Base-by-base conservation (phyloP, 2,888 invertebrate species). In the Mythimna vitellina region DNA sequence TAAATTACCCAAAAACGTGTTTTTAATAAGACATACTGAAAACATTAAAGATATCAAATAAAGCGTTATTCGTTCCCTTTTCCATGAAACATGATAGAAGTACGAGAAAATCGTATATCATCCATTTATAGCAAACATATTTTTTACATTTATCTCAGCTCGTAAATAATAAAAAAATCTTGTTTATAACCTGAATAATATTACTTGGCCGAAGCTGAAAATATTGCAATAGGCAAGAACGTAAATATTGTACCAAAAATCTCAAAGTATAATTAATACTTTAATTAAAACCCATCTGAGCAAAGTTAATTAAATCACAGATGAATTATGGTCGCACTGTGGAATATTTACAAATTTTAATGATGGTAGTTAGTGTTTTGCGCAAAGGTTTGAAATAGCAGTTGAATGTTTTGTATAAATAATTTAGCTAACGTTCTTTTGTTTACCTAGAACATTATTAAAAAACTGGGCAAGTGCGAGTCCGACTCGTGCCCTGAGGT, bases 261-360 rank as follows among this genome's bases (percentile, higher is more conserved):
- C 69, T 67, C 58, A 80, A 80, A 80, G 79, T 60, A 73, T 80
- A 73, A 83, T 82, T 73, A 73, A 73, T 71, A 74, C 70, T 70
- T 76, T 83, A 82, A 83, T 83, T 76, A 82, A 76, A 80, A 67
- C 54, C 58, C 83, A 83, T 62, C 80, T 70, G 70, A 58, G 64
- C 54, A 53, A 57, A 69, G 80, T 82, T 73, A 76, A 82, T 82
- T 80, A 82, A 82, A 83, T 82, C 65, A 70, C 66, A 71, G 76
- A 74, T 80, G 71, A 82, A 74, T 80, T 76, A 83, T 80, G 73
- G 69, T 70, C 65, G 64, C 69, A 71, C 14, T 71, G 63, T 73
- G 69, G 70, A 80, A 73, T 70, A 75, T 79, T 79, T 66, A 75
- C 65, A 67, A 65, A 80, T 69, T 76, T 69, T 73, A 80, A 82